These are phyloP conservation scores for Coronaproctus castanopsis DNA, from an alignment of 2,888 invertebrate species.

Conservation along the genomic window DNA sequence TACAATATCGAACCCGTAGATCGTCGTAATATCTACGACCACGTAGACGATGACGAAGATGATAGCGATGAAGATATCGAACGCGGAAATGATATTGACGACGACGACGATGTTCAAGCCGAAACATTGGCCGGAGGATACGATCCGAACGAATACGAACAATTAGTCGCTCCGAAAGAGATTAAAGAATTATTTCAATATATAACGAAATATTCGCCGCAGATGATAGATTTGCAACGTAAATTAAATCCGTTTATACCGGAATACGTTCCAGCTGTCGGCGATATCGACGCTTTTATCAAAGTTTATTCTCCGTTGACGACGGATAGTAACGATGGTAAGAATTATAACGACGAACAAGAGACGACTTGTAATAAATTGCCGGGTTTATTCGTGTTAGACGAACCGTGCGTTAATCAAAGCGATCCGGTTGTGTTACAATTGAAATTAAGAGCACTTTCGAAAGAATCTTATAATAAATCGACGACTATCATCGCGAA, in stretches of 20 bases:
- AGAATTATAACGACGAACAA: no score
- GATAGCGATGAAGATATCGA: slow-evolving; percentile 7
- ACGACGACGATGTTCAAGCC: slow-evolving; percentile 24
- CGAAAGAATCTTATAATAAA: slow-evolving; percentile 35
- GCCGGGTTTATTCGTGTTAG: slow-evolving; percentile 53
- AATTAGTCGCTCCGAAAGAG: slow-evolving; percentile 59
- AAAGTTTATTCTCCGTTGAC: slow-evolving; percentile 71
- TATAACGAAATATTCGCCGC: slow-evolving; percentile 83
- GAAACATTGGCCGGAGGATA: slow-evolving; percentile 30
- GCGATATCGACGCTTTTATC: slow-evolving; percentile 94
- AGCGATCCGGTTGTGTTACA: slow-evolving; percentile 88
- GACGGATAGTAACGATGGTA: slow-evolving; percentile 26
- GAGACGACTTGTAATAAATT: no score
- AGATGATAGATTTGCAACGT: slow-evolving; percentile 71
- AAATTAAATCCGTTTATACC: slow-evolving; percentile 86
- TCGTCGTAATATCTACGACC: background rate
- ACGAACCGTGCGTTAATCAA: slow-evolving; percentile 88
- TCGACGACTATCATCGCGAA: slow-evolving; percentile 34
- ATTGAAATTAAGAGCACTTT: slow-evolving; percentile 56
- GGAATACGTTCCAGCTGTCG: slow-evolving; percentile 92
- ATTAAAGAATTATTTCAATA: slow-evolving; percentile 83
- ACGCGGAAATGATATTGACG: slow-evolving; percentile 22
- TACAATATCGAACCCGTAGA: background rate
- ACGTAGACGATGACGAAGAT: slow-evolving; percentile 10
- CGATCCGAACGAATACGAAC: slow-evolving; percentile 64